Percentiles rank a stretch among this genome's conserved stretches.
phyloP scores from a whole-genome alignment of 2,113 vertebrate genomes.

The Danionella cerebrum region DNA sequence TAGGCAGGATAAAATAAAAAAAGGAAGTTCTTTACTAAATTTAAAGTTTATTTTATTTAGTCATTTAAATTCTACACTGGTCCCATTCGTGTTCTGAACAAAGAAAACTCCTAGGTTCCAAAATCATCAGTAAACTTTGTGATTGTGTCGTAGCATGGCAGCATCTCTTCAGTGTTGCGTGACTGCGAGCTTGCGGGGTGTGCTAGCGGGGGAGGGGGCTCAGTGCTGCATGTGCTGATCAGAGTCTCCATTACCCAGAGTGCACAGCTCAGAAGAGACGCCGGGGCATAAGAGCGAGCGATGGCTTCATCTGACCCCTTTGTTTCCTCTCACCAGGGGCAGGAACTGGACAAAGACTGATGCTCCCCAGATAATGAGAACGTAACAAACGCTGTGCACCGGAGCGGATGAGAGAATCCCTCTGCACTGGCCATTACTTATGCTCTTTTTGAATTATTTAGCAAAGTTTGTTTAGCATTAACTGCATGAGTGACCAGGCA shows the following conservation, averaged over 20 bases:
- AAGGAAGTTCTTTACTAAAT: too few relatives aligned
- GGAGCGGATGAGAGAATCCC: conserved; percentile 2
- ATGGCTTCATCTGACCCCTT: conserved; percentile 32
- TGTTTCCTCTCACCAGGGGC: conserved; percentile 18
- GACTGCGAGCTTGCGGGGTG: conserved; percentile 12
- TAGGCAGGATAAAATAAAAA: too few relatives aligned
- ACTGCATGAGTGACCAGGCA: conserved; percentile 32
- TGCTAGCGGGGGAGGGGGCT: conserved; percentile 20
- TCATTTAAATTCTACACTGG: too few relatives aligned
- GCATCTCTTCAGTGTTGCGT: conserved; percentile 12
- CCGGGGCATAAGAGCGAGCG: conserved; percentile 9
- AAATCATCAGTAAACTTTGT: too few relatives aligned
- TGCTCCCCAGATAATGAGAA: conserved; percentile 10
- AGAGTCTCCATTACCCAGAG: conserved; percentile 29
- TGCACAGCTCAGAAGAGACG: conserved; percentile 15
- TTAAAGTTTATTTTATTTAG: too few relatives aligned
- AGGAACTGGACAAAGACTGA: conserved; percentile 22
- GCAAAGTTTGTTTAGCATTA: conserved; percentile 46
- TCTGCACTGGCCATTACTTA: conserved; percentile 33
- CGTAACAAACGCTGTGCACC: conserved; percentile 6
- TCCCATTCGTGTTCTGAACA: too few relatives aligned
- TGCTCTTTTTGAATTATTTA: conserved; percentile 50
- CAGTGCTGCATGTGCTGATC: conserved; percentile 25
- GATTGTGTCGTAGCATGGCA: too few relatives aligned
- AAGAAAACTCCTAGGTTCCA: too few relatives aligned